Conservation (phyloP, 2,888 invertebrate species). For the Lithosia quadra region DNA sequence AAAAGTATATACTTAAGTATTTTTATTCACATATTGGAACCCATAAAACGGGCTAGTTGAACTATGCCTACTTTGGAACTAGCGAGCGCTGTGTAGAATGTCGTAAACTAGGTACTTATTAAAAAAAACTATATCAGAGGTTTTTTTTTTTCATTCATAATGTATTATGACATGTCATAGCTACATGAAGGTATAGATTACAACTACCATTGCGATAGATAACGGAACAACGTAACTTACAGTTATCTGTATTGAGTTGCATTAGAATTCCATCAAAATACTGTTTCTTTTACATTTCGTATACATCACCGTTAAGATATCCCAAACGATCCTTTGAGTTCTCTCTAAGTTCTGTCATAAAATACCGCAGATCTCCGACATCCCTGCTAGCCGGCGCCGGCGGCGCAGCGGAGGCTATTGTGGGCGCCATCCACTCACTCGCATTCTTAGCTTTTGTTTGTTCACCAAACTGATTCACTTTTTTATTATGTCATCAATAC, state of each 20-base stretch:
- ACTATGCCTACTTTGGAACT: no score
- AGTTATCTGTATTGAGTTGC: no score
- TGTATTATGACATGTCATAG: background rate
- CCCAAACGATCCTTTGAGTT: background rate
- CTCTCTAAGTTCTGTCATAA: background rate
- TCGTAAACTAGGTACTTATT: no score
- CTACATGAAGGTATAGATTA: background rate
- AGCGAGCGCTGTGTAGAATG: no score
- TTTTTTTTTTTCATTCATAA: no score
- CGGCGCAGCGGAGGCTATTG: constrained; percentile 22
- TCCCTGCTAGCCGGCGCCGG: constrained; percentile 20
- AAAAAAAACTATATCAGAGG: no score
- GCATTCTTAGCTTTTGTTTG: constrained; percentile 37
- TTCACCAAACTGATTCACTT: background rate
- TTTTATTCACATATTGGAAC: no score
- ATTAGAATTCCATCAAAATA: background rate
- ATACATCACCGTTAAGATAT: constrained; percentile 14
- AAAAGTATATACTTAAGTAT: no score
- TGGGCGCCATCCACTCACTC: constrained; percentile 3
- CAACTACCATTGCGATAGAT: no score
- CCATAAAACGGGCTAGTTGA: no score
- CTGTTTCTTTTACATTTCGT: background rate
- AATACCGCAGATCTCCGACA: constrained; percentile 12
- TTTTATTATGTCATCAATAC: background rate
- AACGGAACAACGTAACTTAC: no score